A percentile compares a stretch with the other conserved stretches of the same genome.
phyloP scores from a whole-genome alignment of 2,113 vertebrate species.

The Catharus minimus region DNA sequence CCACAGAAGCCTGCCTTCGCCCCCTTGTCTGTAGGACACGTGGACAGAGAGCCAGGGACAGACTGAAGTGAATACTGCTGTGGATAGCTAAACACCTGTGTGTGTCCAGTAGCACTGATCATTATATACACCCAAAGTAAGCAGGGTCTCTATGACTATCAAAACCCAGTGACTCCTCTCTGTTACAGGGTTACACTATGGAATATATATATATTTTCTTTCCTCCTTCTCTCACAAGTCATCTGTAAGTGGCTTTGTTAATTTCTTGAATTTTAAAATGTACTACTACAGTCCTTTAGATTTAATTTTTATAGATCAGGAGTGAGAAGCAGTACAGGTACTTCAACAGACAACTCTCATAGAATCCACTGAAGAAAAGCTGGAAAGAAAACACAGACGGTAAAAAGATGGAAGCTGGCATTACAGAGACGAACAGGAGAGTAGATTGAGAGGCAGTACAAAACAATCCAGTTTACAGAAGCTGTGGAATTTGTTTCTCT shows the following conservation, averaged over 20 bases:
- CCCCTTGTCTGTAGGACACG: fast-evolving
- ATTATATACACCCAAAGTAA: not conserved
- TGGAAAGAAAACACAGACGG: not conserved
- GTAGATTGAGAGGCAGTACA: not conserved
- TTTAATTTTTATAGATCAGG: too few relatives aligned
- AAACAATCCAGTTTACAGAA: not conserved
- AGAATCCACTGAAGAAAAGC: not conserved
- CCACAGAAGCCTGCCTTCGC: not conserved
- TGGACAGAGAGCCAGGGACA: not conserved
- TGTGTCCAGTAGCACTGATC: not conserved
- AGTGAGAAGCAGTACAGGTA: not conserved
- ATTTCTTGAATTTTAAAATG: not conserved
- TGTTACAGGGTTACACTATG: not conserved
- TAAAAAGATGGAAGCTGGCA: not conserved
- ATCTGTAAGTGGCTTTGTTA: not conserved
- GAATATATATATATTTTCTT: not conserved
- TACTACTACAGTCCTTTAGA: not conserved
- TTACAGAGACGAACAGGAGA: not conserved
- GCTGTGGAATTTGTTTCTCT: not conserved
- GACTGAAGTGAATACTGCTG: not conserved
- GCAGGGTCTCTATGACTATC: not conserved
- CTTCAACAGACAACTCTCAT: not conserved
- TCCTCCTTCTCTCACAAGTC: not conserved
- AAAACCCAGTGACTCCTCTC: not conserved
- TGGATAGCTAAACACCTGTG: not conserved